Percentiles rank a stretch among this genome's conserved stretches.
phyloP scores from a whole-genome alignment of 2,797 vertebrate species.

The Alectoris magna region DNA sequence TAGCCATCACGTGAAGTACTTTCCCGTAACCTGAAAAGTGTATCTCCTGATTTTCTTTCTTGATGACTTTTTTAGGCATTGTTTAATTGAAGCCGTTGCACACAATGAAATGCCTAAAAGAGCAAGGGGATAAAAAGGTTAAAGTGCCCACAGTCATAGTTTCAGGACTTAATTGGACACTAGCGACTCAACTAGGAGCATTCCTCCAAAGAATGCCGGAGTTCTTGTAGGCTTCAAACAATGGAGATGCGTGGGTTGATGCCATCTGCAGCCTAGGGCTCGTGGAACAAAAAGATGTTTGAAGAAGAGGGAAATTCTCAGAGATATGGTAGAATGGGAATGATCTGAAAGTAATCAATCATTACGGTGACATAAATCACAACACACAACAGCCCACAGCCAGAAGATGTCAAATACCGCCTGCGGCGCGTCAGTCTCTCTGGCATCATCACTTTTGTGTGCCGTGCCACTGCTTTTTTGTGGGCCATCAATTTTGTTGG shows the following conservation, averaged over 20 bases:
- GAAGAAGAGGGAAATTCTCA: constrained; percentile 86
- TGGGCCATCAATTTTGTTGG: constrained; percentile 77
- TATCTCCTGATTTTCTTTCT: constrained; percentile 37
- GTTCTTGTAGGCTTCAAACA: constrained; percentile 84
- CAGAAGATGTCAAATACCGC: constrained; percentile 82
- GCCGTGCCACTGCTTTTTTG: constrained; percentile 72
- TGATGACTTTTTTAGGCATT: constrained; percentile 32
- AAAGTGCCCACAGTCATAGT: constrained; percentile 68
- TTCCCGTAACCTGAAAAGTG: constrained; percentile 20
- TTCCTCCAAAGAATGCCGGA: constrained; percentile 75
- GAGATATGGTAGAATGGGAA: constrained; percentile 91
- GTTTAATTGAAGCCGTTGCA: constrained; percentile 15
- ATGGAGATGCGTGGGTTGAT: constrained; percentile 95
- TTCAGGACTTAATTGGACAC: constrained; percentile 78
- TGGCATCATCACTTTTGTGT: constrained; percentile 86
- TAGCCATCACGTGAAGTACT: constrained; percentile 4
- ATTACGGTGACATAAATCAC: constrained; percentile 93
- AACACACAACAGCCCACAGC: constrained; percentile 87
- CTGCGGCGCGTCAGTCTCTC: constrained; percentile 84
- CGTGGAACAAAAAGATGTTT: constrained; percentile 82
- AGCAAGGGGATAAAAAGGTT: constrained; percentile 68
- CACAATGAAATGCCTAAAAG: constrained; percentile 52
- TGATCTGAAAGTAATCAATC: constrained; percentile 96
- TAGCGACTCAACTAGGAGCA: constrained; percentile 67
- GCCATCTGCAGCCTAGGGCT: constrained; percentile 90